phyloP scores from a whole-genome alignment of 1,140 invertebrate genomes.

The Drosophila tani region DNA sequence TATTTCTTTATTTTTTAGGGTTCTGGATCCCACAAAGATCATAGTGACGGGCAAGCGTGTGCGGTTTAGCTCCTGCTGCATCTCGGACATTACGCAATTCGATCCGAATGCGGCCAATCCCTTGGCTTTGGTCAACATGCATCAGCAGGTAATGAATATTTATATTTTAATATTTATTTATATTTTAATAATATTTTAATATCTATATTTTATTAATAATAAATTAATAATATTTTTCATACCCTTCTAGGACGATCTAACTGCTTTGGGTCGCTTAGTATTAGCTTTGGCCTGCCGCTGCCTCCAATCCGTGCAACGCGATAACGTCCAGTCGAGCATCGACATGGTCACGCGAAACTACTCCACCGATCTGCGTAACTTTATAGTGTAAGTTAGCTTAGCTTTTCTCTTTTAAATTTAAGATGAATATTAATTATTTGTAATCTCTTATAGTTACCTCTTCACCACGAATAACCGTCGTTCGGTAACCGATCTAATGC shows the following conservation, averaged over 20 bases:
- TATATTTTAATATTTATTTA: no score
- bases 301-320: conserved; percentile 93
- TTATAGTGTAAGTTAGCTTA: conserved; percentile 91
- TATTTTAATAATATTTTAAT: no score
- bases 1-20: conserved; percentile 85
- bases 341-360: conserved; percentile 96
- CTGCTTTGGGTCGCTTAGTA: conserved; percentile 95
- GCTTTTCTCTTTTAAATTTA: no score
- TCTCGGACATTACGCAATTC: conserved; percentile 94
- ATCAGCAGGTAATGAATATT: conserved; percentile 86
- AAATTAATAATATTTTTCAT: no score
- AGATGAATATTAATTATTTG: background rate
- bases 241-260: conserved; percentile 94
- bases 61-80: conserved; percentile 92
- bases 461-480: conserved; percentile 89
- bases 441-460: conserved; percentile 88
- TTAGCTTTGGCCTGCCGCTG: conserved; percentile 96
- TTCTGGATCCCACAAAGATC: conserved; percentile 96
- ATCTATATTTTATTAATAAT: no score
- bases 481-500: conserved; percentile 98
- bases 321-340: conserved; percentile 94
- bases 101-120: conserved; percentile 88
- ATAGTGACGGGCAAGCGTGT: conserved; percentile 91
- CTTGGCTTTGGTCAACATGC: conserved; percentile 89
- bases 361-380: conserved; percentile 96